Evolutionary conservation across 2,797 vertebrate species (phyloP), one percentile per base, ranked within the genome.

Genomic region (Mionectes olivaceus): DNA sequence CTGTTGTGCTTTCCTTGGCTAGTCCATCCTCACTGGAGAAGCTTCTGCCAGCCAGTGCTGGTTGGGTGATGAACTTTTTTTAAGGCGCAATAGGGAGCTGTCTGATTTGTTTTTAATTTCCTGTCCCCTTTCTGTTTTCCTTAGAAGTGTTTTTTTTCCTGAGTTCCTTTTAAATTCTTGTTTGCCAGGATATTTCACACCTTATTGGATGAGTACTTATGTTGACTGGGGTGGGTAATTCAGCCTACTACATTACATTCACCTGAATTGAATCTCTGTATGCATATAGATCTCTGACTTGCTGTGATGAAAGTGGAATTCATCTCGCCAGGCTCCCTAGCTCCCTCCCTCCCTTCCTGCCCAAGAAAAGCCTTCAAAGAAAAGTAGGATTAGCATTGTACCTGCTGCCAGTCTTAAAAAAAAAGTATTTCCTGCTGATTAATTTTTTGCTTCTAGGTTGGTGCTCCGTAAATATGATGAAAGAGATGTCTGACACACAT

Each of bases 301-400:
- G 70, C 69, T 91, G 83, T 68, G 79, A 90, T 90, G 75, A 94
- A 95, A 94, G 77, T 49, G 33, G 52, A 86, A 91, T 89, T 95
- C 32, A 46, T 94, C 87, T 88, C 5, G 2, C 60, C 49, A 80
- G 73, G 79, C 46, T 94, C 83, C 53, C 19, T 83, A 63, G 32
- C 59, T 94, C 32, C 27, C 25, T 85, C 43, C 69, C 24, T 77
- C 63, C 39, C 18, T 71, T 71, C 32, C 49, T 3, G 3, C n/a
- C 19, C 27, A 83, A 78, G 57, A 83, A 94, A 55, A 86, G 4
- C 46, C 65, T 88, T 86, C 73, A 71, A 81, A 83, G 76, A 86
- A 91, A 59, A 68, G 24, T 18, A 70, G 32, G 24, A 80, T 91
- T 86, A 81, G 33, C 44, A 55, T 69, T 94, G 46, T 94, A 77